Percentiles rank a stretch among this genome's conserved stretches.
These are phyloP conservation scores for Rhyacichthys aspro DNA, from an alignment of 2,797 vertebrate species.

Conservation along the genomic window DNA sequence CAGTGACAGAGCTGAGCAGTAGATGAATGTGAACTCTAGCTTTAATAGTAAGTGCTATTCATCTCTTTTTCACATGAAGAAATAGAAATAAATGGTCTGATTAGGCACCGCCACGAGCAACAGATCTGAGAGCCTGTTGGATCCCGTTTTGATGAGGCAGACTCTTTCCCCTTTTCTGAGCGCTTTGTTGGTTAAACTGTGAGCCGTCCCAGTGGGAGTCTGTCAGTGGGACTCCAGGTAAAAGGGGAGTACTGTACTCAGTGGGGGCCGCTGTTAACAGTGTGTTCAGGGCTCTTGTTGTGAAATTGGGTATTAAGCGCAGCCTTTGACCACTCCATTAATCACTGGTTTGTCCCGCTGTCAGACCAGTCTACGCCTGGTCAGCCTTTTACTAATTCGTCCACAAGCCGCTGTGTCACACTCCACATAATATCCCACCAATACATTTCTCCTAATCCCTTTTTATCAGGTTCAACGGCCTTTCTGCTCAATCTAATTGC, in stretches of 20 bases:
- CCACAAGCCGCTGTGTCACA: conserved; percentile 76
- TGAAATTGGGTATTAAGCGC: conserved; percentile 41
- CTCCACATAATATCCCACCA: conserved; percentile 82
- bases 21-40: too few species aligned
- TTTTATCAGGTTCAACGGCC: conserved; percentile 84
- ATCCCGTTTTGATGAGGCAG: background rate
- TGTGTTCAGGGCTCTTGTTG: conserved; percentile 21
- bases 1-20: too few species aligned
- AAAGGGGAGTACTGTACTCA: conserved; percentile 13
- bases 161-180: background rate
- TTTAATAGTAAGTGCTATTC: too few species aligned
- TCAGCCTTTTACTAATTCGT: conserved; percentile 84
- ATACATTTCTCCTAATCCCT: conserved; percentile 84
- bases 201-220: conserved; percentile 3
- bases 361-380: conserved; percentile 77
- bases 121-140: too few species aligned
- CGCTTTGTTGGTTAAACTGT: conserved; percentile 3
- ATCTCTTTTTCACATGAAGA: too few species aligned
- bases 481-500: conserved; percentile 83
- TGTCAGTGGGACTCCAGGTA: background rate
- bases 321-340: conserved; percentile 72
- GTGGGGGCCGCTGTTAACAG: conserved; percentile 16
- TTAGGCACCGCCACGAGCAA: too few species aligned
- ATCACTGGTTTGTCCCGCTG: conserved; percentile 72
- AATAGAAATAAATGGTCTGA: too few species aligned